These are phyloP conservation scores for Stenichneumon culpator DNA, from an alignment of 2,888 invertebrate genomes.

Conservation along the genomic window DNA sequence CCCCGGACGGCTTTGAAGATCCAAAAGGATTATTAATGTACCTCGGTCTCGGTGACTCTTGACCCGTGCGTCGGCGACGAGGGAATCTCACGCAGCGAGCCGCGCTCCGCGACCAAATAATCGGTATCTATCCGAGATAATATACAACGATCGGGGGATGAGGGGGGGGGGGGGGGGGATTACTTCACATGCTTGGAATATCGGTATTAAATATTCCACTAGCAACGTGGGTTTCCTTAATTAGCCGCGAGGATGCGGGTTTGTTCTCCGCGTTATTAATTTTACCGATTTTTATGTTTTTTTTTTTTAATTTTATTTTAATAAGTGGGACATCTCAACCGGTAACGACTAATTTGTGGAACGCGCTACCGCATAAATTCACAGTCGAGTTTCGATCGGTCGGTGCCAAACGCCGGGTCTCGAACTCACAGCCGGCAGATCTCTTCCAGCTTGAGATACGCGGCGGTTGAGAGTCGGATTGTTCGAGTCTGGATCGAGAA, in stretches of 20 bases:
- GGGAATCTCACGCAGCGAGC: constrained; percentile 43
- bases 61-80: constrained; percentile 71
- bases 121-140: constrained; percentile 11
- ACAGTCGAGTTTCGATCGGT: not conserved
- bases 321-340: not conserved
- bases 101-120: constrained; percentile 20
- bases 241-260: constrained; percentile 17
- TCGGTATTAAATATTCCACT: not conserved
- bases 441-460: not conserved
- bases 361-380: constrained; percentile 57
- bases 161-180: not conserved
- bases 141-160: not conserved
- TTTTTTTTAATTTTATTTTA: not conserved
- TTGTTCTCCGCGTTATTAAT: not conserved
- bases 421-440: not conserved
- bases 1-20: constrained; percentile 78
- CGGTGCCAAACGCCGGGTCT: not conserved
- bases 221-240: constrained; percentile 31
- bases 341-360: constrained; percentile 59
- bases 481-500: not conserved
- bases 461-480: not conserved
- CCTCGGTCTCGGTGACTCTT: constrained; percentile 78
- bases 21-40: constrained; percentile 83
- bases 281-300: not conserved
- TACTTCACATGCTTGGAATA: not conserved